Conservation (phyloP, 2,888 invertebrate genomes). For the Acronicta psi region DNA sequence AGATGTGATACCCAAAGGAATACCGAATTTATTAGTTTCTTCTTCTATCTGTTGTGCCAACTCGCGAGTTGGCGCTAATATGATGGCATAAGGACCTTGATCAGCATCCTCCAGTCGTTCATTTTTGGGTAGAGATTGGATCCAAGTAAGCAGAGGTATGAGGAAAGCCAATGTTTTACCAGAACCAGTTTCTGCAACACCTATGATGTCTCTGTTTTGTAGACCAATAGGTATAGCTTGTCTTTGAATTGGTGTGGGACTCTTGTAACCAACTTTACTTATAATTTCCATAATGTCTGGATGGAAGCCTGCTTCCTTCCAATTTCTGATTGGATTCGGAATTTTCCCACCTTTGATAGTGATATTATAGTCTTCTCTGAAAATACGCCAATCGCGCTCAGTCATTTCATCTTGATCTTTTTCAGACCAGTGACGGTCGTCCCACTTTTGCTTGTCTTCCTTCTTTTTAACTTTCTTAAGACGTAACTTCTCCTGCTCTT, state of each 20-base stretch:
- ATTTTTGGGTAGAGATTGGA: constrained; percentile 98
- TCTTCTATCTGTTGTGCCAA: constrained; percentile 99
- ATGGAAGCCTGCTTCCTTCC: constrained; percentile 98
- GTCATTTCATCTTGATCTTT: constrained; percentile 98
- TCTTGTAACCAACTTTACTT: constrained; percentile 98
- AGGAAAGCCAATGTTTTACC: constrained; percentile 99
- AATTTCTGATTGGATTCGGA: constrained; percentile 97
- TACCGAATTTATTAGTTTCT: constrained; percentile 99
- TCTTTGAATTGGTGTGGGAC: constrained; percentile 99
- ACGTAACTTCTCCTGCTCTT: constrained; percentile 97
- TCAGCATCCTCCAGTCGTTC: constrained; percentile 97
- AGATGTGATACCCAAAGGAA: constrained; percentile 96
- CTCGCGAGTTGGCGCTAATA: constrained; percentile 99
- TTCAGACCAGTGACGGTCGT: constrained; percentile 99
- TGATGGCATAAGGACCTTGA: constrained; percentile 99
- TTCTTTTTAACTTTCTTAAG: constrained; percentile 97
- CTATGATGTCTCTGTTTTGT: constrained; percentile 98
- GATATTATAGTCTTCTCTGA: constrained; percentile 99
- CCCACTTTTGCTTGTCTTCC: constrained; percentile 99
- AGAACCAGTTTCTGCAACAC: constrained; percentile 99
- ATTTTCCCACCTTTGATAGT: constrained; percentile 99
- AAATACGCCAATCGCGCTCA: constrained; percentile 99
- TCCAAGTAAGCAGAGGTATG: constrained; percentile 99
- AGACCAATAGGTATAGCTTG: constrained; percentile 99
- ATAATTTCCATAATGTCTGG: constrained; percentile 97